A percentile compares a stretch with the other conserved stretches of the same genome.
phyloP scores from a whole-genome alignment of 2,797 vertebrate species.

The Danionella dracula region DNA sequence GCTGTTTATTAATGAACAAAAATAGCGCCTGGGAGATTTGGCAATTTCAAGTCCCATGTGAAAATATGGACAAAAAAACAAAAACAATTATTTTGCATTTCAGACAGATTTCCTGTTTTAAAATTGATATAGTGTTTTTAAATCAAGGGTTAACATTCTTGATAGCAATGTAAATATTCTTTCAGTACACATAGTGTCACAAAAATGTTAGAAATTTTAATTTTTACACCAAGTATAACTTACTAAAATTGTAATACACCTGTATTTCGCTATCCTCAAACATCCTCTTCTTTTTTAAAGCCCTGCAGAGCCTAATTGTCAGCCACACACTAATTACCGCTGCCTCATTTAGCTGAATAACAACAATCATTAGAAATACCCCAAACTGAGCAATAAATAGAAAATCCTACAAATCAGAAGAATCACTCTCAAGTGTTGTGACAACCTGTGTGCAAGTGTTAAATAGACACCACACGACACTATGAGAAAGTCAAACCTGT shows the following conservation, averaged over 20 bases:
- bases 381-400: constrained; percentile 64
- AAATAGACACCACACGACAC: neutral
- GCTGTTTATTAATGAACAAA: too few species aligned
- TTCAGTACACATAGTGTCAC: too few species aligned
- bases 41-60: too few species aligned
- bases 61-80: too few species aligned
- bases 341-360: constrained; percentile 74
- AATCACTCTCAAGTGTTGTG: constrained; percentile 24
- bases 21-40: too few species aligned
- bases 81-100: too few species aligned
- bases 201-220: too few species aligned
- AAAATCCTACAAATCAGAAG: constrained; percentile 25
- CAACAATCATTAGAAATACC: constrained; percentile 62
- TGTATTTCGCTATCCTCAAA: constrained; percentile 16
- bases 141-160: too few species aligned
- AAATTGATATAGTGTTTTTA: too few species aligned
- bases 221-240: too few species aligned
- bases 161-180: too few species aligned
- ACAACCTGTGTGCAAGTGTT: constrained; percentile 11
- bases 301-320: constrained; percentile 59
- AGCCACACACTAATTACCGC: constrained; percentile 70
- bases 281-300: constrained; percentile 23
- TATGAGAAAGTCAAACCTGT: neutral
- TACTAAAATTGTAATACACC: constrained; percentile 18
- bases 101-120: too few species aligned